Percentiles rank a stretch among this genome's conserved stretches.
These are phyloP conservation scores for Ceyx cyanopectus DNA, from an alignment of 2,113 vertebrate genomes.

Conservation along the genomic window DNA sequence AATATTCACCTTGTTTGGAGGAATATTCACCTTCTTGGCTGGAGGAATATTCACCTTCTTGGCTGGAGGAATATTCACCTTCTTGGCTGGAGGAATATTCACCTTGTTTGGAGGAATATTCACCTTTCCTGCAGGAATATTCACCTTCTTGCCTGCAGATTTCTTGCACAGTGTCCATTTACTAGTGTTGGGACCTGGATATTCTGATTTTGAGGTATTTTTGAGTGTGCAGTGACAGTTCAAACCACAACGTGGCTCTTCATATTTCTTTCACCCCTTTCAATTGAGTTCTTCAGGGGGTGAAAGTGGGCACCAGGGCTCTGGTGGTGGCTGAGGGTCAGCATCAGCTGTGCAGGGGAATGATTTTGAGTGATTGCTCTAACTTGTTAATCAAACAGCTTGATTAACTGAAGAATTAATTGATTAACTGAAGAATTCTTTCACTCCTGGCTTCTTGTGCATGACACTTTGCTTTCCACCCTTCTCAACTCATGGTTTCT, in stretches of 20 bases:
- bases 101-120: no score
- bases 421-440: not conserved
- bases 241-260: no score
- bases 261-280: not conserved
- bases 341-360: not conserved
- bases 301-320: not conserved
- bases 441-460: not conserved
- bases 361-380: accelerated
- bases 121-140: no score
- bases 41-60: no score
- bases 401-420: not conserved
- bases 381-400: not conserved
- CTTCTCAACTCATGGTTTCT: not conserved
- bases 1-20: no score
- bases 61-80: no score
- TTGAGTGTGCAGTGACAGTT: not conserved
- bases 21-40: no score
- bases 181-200: not conserved
- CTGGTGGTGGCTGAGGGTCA: not conserved
- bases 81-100: no score
- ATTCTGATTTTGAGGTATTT: not conserved
- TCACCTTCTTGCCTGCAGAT: no score
- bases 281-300: accelerated
- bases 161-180: not conserved
- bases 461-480: not conserved